Percentiles rank a stretch among this genome's conserved stretches.
phyloP scores from a whole-genome alignment of 1,140 invertebrate species.

The Dysdera silvatica region DNA sequence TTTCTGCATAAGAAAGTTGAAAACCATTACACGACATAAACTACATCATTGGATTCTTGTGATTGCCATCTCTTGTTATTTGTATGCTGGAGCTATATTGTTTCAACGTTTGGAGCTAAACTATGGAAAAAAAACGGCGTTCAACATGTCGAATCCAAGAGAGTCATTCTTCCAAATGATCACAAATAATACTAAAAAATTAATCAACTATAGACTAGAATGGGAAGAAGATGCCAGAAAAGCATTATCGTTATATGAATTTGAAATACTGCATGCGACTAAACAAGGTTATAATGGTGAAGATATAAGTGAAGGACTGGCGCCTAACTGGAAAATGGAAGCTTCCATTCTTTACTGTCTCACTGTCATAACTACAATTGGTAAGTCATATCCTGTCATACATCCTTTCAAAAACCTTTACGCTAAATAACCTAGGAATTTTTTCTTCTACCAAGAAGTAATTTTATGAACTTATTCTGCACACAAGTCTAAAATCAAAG shows the following conservation, averaged over 20 bases:
- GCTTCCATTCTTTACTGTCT: conserved; percentile 68
- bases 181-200: not conserved
- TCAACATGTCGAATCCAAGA: conserved; percentile 4
- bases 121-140: not conserved
- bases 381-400: too few species aligned
- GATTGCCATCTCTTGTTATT: conserved; percentile 3
- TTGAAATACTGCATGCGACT: not conserved
- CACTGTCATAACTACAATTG: conserved; percentile 87
- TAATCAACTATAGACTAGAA: not conserved
- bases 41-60: conserved; percentile 16
- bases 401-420: too few species aligned
- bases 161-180: not conserved
- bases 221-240: not conserved
- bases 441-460: too few species aligned
- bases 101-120: conserved; percentile 17
- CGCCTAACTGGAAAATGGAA: conserved; percentile 5
- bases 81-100: conserved; percentile 20
- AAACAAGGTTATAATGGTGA: too few species aligned
- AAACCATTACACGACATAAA: conserved; percentile 17
- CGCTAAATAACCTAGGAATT: too few species aligned
- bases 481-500: too few species aligned
- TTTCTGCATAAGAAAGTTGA: conserved; percentile 19
- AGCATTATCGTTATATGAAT: not conserved
- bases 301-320: not conserved
- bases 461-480: too few species aligned